phyloP scores from a whole-genome alignment of 2,113 vertebrate species.

The Hippocampus comes region DNA sequence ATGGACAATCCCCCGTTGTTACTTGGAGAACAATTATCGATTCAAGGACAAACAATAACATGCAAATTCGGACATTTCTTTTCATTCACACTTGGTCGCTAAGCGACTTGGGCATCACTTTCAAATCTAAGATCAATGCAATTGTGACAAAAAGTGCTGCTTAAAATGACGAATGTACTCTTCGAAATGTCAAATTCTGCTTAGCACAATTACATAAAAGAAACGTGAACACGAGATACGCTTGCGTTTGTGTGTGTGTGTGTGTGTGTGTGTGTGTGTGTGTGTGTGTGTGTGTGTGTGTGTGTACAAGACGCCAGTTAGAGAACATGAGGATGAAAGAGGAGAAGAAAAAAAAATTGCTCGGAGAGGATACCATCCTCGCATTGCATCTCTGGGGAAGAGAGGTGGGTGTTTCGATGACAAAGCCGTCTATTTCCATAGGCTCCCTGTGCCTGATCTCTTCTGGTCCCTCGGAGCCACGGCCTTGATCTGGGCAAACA shows the following conservation, averaged over 20 bases:
- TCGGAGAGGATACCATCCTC: constrained; percentile 40
- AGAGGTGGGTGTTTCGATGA: constrained; percentile 60
- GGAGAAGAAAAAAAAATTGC: constrained; percentile 26
- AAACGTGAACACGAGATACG: constrained; percentile 20
- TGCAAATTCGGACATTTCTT: not conserved
- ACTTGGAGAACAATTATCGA: not conserved
- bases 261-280: not conserved
- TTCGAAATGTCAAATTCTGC: constrained; percentile 15
- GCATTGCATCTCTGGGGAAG: constrained; percentile 33
- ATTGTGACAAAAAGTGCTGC: not conserved
- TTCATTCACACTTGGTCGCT: not conserved
- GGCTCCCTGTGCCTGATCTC: constrained; percentile 85
- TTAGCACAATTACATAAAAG: constrained; percentile 27
- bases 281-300: not conserved
- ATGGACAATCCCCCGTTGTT: not conserved
- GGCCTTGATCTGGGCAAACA: constrained; percentile 92
- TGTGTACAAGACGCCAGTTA: constrained; percentile 26
- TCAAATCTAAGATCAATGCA: constrained; percentile 1
- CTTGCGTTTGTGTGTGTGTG: not conserved
- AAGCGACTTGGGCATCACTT: not conserved
- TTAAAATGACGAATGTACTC: not conserved
- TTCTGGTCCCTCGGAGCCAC: constrained; percentile 86
- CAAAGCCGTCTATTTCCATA: constrained; percentile 78
- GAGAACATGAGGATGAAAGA: constrained; percentile 21
- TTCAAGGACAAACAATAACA: not conserved